phyloP scores from a whole-genome alignment of 2,797 vertebrate genomes.

The Manis pentadactyla region DNA sequence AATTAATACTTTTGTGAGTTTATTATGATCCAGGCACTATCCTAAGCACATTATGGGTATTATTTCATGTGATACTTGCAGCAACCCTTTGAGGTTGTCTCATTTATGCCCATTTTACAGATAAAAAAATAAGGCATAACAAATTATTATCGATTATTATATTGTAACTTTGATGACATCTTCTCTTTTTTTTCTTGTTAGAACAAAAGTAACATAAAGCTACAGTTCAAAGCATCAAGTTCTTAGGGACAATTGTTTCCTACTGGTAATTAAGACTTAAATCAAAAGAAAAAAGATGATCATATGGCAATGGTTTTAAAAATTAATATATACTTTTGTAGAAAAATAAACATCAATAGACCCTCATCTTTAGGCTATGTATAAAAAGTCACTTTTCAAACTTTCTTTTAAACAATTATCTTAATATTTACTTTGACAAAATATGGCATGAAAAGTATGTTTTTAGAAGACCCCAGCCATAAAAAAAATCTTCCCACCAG shows the following conservation, averaged over 20 bases:
- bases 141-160: background rate
- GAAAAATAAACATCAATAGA: background rate
- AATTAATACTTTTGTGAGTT: background rate
- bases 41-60: too few relatives aligned
- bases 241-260: constrained; percentile 45
- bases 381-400: background rate
- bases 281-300: background rate
- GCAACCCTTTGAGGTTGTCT: background rate
- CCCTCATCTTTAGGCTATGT: background rate
- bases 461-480: background rate
- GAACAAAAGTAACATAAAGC: constrained; percentile 39
- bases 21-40: background rate
- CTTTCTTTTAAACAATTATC: background rate
- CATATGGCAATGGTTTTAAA: background rate
- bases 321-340: background rate
- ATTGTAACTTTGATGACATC: constrained; percentile 8
- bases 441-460: background rate
- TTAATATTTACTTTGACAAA: background rate
- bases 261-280: constrained; percentile 37
- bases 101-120: background rate
- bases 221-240: background rate
- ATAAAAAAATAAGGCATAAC: background rate
- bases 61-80: too few relatives aligned
- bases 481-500: background rate
- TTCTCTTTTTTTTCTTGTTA: constrained; percentile 21